phyloP scores from a whole-genome alignment of 2,113 vertebrate species.

The human region GRCh38 chr3:16197001-16197500 shows the following conservation, averaged over 20 bases:
- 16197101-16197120: slow-evolving; percentile 13
- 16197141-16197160: slow-evolving; percentile 38
- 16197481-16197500: neutral
- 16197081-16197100: slow-evolving; percentile 51
- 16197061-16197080: slow-evolving; percentile 46
- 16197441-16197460: neutral
- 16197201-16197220: neutral
- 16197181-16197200: neutral
- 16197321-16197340: neutral
- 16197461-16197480: neutral
- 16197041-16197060: slow-evolving; percentile 19
- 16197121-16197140: slow-evolving; percentile 16
- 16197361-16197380: neutral
- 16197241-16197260: neutral
- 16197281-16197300: neutral
- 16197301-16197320: neutral
- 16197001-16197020: neutral
- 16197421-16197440: neutral
- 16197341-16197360: too few relatives aligned
- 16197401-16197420: neutral
- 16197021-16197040: neutral
- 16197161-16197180: neutral
- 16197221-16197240: neutral
- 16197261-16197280: neutral
- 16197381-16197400: neutral